These are phyloP conservation scores for Tinamus major DNA, from an alignment of 2,797 vertebrate species.

Conservation along the genomic window DNA sequence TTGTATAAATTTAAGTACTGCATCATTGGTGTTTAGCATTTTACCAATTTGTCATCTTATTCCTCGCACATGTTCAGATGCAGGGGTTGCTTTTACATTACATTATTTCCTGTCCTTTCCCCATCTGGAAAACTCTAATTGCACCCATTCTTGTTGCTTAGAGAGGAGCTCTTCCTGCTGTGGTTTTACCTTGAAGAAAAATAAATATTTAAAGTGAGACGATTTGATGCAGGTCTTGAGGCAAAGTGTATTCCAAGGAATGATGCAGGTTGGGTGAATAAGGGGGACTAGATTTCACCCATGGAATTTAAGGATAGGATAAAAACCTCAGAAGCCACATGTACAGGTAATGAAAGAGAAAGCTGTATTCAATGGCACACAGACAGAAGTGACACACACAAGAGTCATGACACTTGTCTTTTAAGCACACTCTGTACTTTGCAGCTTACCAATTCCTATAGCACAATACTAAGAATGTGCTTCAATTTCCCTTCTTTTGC, in stretches of 20 bases:
- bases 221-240: too few species aligned
- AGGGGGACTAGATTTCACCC: too few species aligned
- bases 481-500: not conserved
- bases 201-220: too few species aligned
- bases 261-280: too few species aligned
- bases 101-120: not conserved
- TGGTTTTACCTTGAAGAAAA: too few species aligned
- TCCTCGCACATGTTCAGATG: too few species aligned
- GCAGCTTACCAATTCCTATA: not conserved
- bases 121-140: not conserved
- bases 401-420: fast-evolving
- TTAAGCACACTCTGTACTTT: not conserved
- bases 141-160: too few species aligned
- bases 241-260: too few species aligned
- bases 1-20: not conserved
- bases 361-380: not conserved
- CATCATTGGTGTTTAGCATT: not conserved
- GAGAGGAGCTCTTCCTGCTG: too few species aligned
- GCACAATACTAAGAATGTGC: fast-evolving
- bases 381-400: not conserved
- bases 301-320: too few species aligned
- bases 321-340: not conserved
- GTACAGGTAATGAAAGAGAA: not conserved
- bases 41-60: not conserved
- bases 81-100: not conserved